Conservation (phyloP, 2,113 vertebrate species). For the Aspiorhynchus laticeps region DNA sequence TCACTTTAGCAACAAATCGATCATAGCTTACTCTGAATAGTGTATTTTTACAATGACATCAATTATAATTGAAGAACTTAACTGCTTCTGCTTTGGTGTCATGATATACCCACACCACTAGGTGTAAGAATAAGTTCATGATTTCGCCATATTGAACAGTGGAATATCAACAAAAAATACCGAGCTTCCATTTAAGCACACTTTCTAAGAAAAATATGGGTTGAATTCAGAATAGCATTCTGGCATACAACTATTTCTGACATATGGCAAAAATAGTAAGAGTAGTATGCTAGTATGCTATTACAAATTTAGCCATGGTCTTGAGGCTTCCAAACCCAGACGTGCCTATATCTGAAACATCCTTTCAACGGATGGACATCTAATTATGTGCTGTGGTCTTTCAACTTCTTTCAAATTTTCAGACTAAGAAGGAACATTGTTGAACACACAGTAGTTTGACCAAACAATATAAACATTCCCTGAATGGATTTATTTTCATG, state of each 20-base stretch:
- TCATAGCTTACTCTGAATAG: neutral
- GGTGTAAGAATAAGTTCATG: neutral
- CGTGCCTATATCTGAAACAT: constrained; percentile 18
- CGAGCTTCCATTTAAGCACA: neutral
- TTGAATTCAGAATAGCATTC: neutral
- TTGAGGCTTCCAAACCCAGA: constrained; percentile 24
- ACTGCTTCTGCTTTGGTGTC: neutral
- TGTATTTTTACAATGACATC: neutral
- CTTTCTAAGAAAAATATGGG: constrained; percentile 9
- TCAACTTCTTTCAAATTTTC: constrained; percentile 30
- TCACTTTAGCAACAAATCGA: neutral
- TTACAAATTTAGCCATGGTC: constrained; percentile 2
- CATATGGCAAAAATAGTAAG: constrained; percentile 14
- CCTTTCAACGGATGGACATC: constrained; percentile 21
- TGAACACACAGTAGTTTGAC: constrained; percentile 8
- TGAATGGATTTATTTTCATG: constrained; percentile 27
- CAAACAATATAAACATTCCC: constrained; percentile 21
- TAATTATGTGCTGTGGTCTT: constrained; percentile 40
- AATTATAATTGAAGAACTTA: neutral
- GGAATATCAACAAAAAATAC: neutral
- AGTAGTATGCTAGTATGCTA: constrained; percentile 7
- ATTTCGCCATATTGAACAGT: neutral
- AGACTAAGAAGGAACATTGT: constrained; percentile 15
- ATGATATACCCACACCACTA: neutral
- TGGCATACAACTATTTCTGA: neutral